These are phyloP conservation scores for Proteles cristata DNA, from an alignment of 2,113 vertebrate genomes.

Conservation along the genomic window DNA sequence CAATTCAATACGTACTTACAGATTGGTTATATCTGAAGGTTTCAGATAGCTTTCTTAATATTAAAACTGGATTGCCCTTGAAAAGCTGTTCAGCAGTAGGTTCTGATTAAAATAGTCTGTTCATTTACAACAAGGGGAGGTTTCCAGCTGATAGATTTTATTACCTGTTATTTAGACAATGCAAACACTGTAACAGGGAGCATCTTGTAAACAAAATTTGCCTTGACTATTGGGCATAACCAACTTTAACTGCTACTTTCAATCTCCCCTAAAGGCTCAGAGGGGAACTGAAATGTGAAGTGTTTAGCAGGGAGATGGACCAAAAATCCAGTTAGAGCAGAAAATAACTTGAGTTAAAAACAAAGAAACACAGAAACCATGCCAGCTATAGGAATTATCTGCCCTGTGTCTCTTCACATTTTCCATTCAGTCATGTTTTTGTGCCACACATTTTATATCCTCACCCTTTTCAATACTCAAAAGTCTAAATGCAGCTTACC, in stretches of 20 bases:
- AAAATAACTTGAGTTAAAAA: slow-evolving; percentile 42
- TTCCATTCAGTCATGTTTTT: neutral
- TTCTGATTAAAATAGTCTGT: slow-evolving; percentile 65
- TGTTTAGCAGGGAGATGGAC: slow-evolving; percentile 53
- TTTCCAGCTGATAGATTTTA: slow-evolving; percentile 77
- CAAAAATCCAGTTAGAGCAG: slow-evolving; percentile 56
- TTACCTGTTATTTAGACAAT: slow-evolving; percentile 76
- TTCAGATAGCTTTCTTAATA: slow-evolving; percentile 13
- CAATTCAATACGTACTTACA: slow-evolving; percentile 16
- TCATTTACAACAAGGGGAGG: slow-evolving; percentile 59
- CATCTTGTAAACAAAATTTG: slow-evolving; percentile 79
- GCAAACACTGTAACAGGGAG: slow-evolving; percentile 70
- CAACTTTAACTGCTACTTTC: slow-evolving; percentile 72
- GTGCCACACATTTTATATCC: neutral
- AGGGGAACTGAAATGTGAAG: slow-evolving; percentile 57
- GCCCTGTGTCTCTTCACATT: neutral
- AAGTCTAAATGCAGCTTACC: neutral
- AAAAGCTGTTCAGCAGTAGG: slow-evolving; percentile 54
- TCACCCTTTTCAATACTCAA: neutral
- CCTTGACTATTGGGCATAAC: slow-evolving; percentile 71
- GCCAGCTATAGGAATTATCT: neutral
- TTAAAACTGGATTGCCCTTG: slow-evolving; percentile 43
- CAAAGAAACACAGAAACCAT: neutral
- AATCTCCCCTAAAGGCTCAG: slow-evolving; percentile 67
- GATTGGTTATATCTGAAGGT: neutral